phyloP scores from a whole-genome alignment of 2,113 vertebrate species.

The Madoqua kirkii region DNA sequence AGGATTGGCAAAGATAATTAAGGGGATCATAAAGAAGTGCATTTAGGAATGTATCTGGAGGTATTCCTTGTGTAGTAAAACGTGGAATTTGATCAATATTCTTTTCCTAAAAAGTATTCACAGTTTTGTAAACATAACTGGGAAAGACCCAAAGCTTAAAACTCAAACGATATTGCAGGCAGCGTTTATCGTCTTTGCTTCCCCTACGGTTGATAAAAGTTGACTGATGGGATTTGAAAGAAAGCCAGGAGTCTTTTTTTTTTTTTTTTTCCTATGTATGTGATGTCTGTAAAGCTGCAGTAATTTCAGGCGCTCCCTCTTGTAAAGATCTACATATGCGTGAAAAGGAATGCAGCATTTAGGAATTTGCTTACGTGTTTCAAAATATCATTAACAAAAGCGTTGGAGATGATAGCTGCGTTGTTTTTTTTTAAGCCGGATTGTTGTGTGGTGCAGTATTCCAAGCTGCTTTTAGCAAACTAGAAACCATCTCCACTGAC shows the following conservation, averaged over 20 bases:
- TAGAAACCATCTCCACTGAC: constrained; percentile 60
- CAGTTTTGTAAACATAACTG: constrained; percentile 26
- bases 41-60: constrained; percentile 43
- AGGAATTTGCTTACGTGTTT: constrained; percentile 23
- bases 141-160: constrained; percentile 33
- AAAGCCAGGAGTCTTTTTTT: constrained; percentile 27
- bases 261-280: background rate
- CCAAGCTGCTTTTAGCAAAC: constrained; percentile 33
- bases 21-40: background rate
- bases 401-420: background rate
- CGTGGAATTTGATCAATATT: constrained; percentile 44
- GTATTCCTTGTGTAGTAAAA: background rate
- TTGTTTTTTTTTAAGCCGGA: constrained; percentile 34
- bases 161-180: background rate
- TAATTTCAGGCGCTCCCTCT: background rate
- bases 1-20: constrained; percentile 48
- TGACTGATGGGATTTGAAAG: constrained; percentile 59
- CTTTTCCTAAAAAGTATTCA: constrained; percentile 39
- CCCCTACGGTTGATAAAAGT: background rate
- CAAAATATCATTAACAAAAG: constrained; percentile 38
- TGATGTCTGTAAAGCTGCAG: constrained; percentile 11
- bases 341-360: background rate
- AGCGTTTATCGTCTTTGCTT: background rate
- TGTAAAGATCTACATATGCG: background rate
- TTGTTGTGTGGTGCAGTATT: constrained; percentile 40